Conservation (phyloP, 2,797 vertebrate species). For the Esox masquinongy region DNA sequence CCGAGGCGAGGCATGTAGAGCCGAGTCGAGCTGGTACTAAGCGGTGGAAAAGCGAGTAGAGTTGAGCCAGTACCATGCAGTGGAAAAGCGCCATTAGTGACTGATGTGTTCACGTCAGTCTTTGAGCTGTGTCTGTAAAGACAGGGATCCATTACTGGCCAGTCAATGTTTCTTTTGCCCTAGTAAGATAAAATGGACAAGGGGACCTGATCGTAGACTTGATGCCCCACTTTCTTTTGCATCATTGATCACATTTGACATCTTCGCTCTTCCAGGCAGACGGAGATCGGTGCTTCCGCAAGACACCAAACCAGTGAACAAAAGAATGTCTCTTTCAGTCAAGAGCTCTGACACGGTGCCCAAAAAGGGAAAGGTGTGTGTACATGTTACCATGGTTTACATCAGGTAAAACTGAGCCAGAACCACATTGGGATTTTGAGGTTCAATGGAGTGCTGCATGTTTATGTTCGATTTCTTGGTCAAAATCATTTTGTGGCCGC, state of each 20-base stretch:
- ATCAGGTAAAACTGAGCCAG: too few relatives aligned
- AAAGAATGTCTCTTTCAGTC: slow-evolving; percentile 79
- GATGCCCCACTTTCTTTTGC: background rate
- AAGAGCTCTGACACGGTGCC: slow-evolving; percentile 78
- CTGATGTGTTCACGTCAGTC: background rate
- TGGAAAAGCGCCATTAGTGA: too few relatives aligned
- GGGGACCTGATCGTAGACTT: background rate
- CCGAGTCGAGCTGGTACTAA: too few relatives aligned
- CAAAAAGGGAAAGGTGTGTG: slow-evolving; percentile 84
- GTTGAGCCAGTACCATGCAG: too few relatives aligned
- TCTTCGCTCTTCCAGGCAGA: slow-evolving; percentile 63
- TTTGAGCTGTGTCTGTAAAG: background rate
- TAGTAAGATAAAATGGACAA: background rate
- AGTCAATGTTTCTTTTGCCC: background rate
- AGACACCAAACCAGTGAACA: slow-evolving; percentile 83
- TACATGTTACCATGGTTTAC: background rate
- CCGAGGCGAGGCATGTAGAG: too few relatives aligned
- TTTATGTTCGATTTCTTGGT: too few relatives aligned
- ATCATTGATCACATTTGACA: background rate
- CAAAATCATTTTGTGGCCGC: too few relatives aligned
- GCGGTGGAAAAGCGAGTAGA: too few relatives aligned
- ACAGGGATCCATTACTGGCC: too few relatives aligned
- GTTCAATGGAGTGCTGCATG: too few relatives aligned
- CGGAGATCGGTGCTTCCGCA: slow-evolving; percentile 80
- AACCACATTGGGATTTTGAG: too few relatives aligned